Evolutionary conservation across 92 coral and sea anemone genomes (phyloP), one percentile per base, ranked within the genome.

Genomic region (Umimayanthus chanpuru): DNA sequence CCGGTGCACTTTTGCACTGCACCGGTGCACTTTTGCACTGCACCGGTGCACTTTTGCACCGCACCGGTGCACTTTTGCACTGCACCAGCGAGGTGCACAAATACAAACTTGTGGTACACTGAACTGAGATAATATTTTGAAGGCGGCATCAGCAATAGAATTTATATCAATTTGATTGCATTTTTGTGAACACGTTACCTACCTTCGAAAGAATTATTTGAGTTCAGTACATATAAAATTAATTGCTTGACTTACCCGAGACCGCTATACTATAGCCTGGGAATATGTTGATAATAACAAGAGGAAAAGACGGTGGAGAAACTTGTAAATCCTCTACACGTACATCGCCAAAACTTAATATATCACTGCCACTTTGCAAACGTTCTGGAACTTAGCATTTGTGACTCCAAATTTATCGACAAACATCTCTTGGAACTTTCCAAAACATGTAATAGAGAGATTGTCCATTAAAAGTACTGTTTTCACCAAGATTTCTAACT

Each of bases 401-500:
- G 88, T 85, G 80, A 85, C 75, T 71, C 80, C 38, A 72, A 16
- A 39, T 85, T 70, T 85, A 41, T 26, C 41, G 68, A 66, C 80
- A 85, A 44, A 21, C 88, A 70, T 43, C 79, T 85, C 67, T 36
- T 71, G n/a, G 88, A 85, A 72, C 67, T 70, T 70, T 85, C 79
- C 21, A 85, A 43, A 85, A 68, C 71, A 64, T 85, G 88, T 71
- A 39, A 71, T 38, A 72, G n/a, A n/a, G n/a, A n/a, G n/a, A n/a
- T n/a, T n/a, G n/a, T n/a, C n/a, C n/a, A n/a, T n/a, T n/a, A n/a
- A n/a, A n/a, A n/a, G n/a, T n/a, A n/a, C n/a, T n/a, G n/a, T n/a
- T 64, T 83, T 83, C 30, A 67, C 66, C 61, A 83, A 83, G 50
- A 83, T 83, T 83, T 67, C 87, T 21, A 83, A 83, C 78, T 68